Base-by-base conservation (phyloP, 30 jellyfish, hydroid and myxozoan species). In the Aurelia sp. region DNA sequence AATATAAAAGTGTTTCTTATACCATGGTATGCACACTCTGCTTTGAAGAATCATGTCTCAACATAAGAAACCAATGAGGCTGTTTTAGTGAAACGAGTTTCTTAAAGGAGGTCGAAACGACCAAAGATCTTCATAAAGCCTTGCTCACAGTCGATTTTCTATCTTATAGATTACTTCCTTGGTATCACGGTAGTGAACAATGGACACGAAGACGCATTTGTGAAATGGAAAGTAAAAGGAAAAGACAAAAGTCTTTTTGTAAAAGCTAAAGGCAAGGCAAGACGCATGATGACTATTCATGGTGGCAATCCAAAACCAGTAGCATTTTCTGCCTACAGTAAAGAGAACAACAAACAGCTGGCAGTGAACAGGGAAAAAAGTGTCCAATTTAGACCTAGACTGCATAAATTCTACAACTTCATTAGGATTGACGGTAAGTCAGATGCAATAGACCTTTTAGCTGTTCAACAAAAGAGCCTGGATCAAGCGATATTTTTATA, bases 401-500 rank as follows among this genome's bases (percentile, higher is more conserved):
- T 71, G 82, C 40, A 27, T 6, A 71, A 71, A 44, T 44, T 13
- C 38, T 41, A 71, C 33, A 71, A 31, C 38, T 50, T 41, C 20
- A 71, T 71, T 35, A 33, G 82, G 17, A 71, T 71, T 30, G 82
- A 41, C 18, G 35, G 78, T 66, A 66, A 66, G 78, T 7, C 33
- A 18, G 33, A 66, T 11, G 7, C 35, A 24, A n/a, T n/a, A n/a
- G n/a, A n/a, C n/a, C n/a, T n/a, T n/a, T n/a, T n/a, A n/a, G n/a
- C n/a, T n/a, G n/a, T n/a, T n/a, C n/a, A n/a, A n/a, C n/a, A n/a
- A n/a, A n/a, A n/a, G n/a, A n/a, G n/a, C n/a, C n/a, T n/a, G n/a
- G n/a, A n/a, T n/a, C n/a, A n/a, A n/a, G n/a, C n/a, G n/a, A n/a
- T n/a, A n/a, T n/a, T n/a, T n/a, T n/a, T n/a, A n/a, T n/a, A n/a